Conservation (phyloP, 2,888 invertebrate genomes). For the Andrena marginata region DNA sequence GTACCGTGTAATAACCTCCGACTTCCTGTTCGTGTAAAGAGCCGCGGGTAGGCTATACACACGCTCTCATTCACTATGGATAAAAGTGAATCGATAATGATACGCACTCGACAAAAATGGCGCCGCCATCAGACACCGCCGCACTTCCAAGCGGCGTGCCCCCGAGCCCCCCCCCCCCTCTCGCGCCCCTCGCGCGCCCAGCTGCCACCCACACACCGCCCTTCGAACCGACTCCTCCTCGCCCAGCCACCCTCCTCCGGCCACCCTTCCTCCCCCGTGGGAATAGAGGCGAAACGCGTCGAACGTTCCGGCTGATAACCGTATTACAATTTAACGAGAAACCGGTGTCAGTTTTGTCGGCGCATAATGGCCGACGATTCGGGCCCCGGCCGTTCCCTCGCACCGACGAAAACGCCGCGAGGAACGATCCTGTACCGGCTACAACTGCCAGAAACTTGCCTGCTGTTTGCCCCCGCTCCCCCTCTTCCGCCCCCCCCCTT, state of each 20-base stretch:
- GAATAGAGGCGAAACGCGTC: slow-evolving; percentile 78
- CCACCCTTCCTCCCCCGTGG: slow-evolving; percentile 63
- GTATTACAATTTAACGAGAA: slow-evolving; percentile 78
- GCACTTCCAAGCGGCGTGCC: slow-evolving; percentile 34
- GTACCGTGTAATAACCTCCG: slow-evolving; percentile 70
- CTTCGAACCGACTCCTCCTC: background rate
- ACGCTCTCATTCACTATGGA: slow-evolving; percentile 69
- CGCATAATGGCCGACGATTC: slow-evolving; percentile 69
- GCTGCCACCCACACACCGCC: background rate
- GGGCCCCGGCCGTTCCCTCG: slow-evolving; percentile 7
- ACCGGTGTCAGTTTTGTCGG: slow-evolving; percentile 75
- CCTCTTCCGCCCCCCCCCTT: too few relatives aligned
- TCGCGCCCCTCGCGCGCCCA: slow-evolving; percentile 10
- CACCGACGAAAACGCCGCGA: slow-evolving; percentile 28
- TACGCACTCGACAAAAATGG: slow-evolving; percentile 81
- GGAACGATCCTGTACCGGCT: slow-evolving; percentile 25
- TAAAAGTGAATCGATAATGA: slow-evolving; percentile 81
- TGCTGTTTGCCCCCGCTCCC: slow-evolving; percentile 15
- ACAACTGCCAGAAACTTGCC: slow-evolving; percentile 37
- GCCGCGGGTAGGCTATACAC: slow-evolving; percentile 45
- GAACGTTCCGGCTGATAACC: slow-evolving; percentile 80
- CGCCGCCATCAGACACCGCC: slow-evolving; percentile 62
- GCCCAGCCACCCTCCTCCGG: background rate
- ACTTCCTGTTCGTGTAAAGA: slow-evolving; percentile 73
- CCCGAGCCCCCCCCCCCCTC: slow-evolving; percentile 40